Evolutionary conservation across 2,888 invertebrate genomes (phyloP).

Genomic region (Drosophila birchii): DNA sequence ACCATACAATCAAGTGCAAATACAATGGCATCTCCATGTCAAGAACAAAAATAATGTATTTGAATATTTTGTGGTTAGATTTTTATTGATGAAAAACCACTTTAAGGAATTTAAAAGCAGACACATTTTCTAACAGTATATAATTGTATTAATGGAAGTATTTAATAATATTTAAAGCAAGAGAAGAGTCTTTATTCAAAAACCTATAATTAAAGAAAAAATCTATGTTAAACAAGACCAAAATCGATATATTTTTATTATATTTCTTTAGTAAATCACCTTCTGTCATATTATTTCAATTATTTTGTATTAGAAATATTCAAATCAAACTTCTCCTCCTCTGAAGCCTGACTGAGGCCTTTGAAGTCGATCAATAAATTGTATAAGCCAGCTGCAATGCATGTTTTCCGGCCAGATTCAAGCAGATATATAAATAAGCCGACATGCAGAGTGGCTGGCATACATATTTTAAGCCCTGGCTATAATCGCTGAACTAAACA

Average conservation of each 20-base stretch:
- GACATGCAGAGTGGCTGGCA: constrained; percentile 4
- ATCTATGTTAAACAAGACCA: background rate
- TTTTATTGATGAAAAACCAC: background rate
- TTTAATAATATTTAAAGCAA: background rate
- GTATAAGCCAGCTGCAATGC: background rate
- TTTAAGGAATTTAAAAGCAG: background rate
- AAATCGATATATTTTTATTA: background rate
- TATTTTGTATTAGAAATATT: background rate
- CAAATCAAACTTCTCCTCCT: background rate
- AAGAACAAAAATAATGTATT: background rate
- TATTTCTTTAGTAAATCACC: background rate
- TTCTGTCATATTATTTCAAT: background rate
- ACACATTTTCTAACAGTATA: background rate
- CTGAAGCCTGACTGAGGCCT: background rate
- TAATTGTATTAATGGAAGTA: background rate
- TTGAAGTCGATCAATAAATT: background rate
- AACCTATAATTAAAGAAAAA: background rate
- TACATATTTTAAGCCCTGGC: constrained; percentile 7
- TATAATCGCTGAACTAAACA: constrained; percentile 49
- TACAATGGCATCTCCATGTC: background rate
- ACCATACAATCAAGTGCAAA: background rate
- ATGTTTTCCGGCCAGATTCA: constrained; percentile 17
- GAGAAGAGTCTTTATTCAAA: background rate
- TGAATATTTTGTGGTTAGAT: background rate
- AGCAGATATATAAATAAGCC: constrained; percentile 3